phyloP scores from a whole-genome alignment of 1,140 invertebrate genomes.

The Brachionus koreanus region DNA sequence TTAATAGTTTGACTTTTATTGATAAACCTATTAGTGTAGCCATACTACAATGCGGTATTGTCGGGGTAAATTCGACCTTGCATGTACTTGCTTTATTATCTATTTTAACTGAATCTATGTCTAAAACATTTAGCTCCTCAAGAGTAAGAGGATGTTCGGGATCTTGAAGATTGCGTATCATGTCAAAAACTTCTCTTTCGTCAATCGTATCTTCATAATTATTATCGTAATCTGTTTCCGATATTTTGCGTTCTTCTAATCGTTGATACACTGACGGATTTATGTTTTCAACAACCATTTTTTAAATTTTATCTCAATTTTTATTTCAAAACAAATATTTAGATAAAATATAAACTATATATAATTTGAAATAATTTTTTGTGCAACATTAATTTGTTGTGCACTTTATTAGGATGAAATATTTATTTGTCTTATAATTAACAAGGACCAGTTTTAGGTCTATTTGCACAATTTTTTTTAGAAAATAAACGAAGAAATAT shows the following conservation, averaged over 20 bases:
- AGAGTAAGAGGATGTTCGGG: slow-evolving; percentile 95
- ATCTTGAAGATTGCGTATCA: slow-evolving; percentile 90
- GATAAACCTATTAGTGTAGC: slow-evolving; percentile 85
- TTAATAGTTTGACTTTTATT: slow-evolving; percentile 71
- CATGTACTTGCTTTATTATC: slow-evolving; percentile 1
- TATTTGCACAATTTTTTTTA: no score
- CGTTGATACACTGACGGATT: slow-evolving; percentile 32
- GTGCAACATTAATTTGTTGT: no score
- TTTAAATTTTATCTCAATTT: not conserved
- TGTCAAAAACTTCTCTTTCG: slow-evolving; percentile 61
- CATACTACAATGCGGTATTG: slow-evolving; percentile 98
- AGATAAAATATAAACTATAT: no score
- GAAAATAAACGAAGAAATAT: no score
- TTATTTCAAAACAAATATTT: no score
- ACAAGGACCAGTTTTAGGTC: no score
- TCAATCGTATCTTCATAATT: slow-evolving; percentile 13
- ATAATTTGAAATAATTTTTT: no score
- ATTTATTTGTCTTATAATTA: no score
- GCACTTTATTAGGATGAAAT: no score
- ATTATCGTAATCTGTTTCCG: slow-evolving; percentile 23
- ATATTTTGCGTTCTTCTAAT: slow-evolving; percentile 11
- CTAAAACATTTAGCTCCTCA: slow-evolving; percentile 89
- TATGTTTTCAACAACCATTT: slow-evolving; percentile 39
- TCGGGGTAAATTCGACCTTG: slow-evolving; percentile 77
- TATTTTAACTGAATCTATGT: slow-evolving; percentile 69